These are phyloP conservation scores for Meteorus sp. DNA, from an alignment of 1,140 invertebrate species.

Conservation along the genomic window DNA sequence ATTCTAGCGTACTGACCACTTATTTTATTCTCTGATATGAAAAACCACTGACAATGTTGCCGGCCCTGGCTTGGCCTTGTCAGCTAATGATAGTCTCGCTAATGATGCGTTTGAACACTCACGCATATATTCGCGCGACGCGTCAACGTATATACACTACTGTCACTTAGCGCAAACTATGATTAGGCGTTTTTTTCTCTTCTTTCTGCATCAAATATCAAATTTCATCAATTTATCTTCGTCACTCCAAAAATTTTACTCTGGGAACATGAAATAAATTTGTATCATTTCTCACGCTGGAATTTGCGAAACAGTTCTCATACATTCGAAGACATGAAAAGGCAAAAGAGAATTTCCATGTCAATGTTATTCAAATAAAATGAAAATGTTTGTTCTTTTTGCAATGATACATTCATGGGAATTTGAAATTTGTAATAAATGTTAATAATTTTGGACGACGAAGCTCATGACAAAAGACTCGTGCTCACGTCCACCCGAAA, in stretches of 20 bases:
- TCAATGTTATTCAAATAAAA: too few relatives aligned
- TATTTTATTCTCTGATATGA: background rate
- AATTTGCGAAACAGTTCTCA: too few relatives aligned
- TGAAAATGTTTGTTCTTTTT: background rate
- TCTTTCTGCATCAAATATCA: background rate
- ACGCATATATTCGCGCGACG: slow-evolving; percentile 24
- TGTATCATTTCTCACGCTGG: too few relatives aligned
- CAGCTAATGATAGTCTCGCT: slow-evolving; percentile 58
- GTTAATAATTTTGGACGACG: slow-evolving; percentile 16
- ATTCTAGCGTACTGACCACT: background rate
- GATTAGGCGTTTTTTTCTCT: background rate
- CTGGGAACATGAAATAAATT: too few relatives aligned
- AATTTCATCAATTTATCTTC: slow-evolving; percentile 12
- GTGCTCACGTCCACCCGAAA: slow-evolving; percentile 52
- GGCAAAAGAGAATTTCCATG: too few relatives aligned
- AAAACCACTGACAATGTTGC: background rate
- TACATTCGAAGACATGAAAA: too few relatives aligned
- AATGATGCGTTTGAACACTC: slow-evolving; percentile 54
- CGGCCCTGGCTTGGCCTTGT: slow-evolving; percentile 46
- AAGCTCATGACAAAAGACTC: slow-evolving; percentile 30
- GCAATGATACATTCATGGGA: background rate
- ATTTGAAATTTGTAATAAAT: background rate
- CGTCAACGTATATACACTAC: background rate
- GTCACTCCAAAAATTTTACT: background rate
- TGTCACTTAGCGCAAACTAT: background rate